Conservation (phyloP, 2,113 vertebrate genomes). For the Seriola rivoliana region DNA sequence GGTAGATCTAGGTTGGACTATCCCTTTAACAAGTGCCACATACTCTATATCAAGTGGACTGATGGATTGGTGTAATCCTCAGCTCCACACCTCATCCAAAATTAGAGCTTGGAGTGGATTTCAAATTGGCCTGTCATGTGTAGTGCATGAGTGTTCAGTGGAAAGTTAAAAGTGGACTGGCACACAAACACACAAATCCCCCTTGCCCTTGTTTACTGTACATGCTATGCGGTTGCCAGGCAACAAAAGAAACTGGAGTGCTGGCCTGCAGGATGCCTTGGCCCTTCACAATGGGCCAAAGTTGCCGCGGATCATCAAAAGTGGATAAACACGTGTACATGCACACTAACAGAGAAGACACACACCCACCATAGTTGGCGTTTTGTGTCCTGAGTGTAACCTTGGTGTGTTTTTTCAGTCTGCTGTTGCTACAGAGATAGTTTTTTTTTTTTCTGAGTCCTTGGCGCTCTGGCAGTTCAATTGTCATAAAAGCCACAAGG, state of each 20-base stretch:
- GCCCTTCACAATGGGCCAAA: constrained; percentile 14
- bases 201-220: constrained; percentile 54
- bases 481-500: constrained; percentile 54
- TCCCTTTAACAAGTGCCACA: background rate
- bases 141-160: constrained; percentile 34
- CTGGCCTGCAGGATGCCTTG: background rate
- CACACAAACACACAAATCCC: constrained; percentile 34
- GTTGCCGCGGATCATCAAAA: constrained; percentile 8
- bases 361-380: background rate
- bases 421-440: constrained; percentile 19
- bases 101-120: constrained; percentile 64
- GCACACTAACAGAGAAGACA: constrained; percentile 3
- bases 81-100: constrained; percentile 60
- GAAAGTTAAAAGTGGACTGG: constrained; percentile 58
- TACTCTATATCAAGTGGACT: constrained; percentile 5
- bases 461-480: constrained; percentile 18
- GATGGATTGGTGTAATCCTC: background rate
- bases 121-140: constrained; percentile 45
- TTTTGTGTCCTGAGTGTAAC: constrained; percentile 20
- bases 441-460: constrained; percentile 31
- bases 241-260: constrained; percentile 30
- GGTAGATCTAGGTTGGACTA: background rate
- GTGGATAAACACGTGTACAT: background rate
- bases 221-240: constrained; percentile 42
- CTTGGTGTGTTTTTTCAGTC: constrained; percentile 33